phyloP scores from a whole-genome alignment of 1,140 invertebrate genomes.

The Scylla paramamosain region DNA sequence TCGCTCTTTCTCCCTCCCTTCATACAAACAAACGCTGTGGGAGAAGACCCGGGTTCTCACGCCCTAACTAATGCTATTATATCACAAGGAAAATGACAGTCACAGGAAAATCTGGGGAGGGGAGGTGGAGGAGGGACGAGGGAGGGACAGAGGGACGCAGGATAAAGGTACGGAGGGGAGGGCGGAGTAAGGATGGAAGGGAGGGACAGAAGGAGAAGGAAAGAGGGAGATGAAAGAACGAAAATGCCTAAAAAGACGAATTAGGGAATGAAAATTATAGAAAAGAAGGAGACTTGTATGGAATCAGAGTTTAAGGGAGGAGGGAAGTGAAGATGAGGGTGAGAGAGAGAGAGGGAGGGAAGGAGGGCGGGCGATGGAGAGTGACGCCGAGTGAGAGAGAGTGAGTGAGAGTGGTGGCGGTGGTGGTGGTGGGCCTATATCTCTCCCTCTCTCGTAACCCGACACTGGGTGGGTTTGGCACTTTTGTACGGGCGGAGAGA shows the following conservation, averaged over 20 bases:
- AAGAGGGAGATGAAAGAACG: neutral
- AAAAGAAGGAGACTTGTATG: neutral
- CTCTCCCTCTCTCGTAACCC: conserved; percentile 51
- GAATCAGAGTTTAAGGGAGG: too few species aligned
- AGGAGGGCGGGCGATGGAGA: neutral
- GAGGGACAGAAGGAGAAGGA: neutral
- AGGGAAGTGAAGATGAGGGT: neutral
- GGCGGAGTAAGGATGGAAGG: neutral
- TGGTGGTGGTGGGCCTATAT: conserved; percentile 52
- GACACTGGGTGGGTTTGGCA: conserved; percentile 67
- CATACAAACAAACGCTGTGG: conserved; percentile 39
- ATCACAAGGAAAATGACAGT: conserved; percentile 68
- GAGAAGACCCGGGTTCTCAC: conserved; percentile 47
- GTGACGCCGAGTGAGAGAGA: neutral
- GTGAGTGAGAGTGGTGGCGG: neutral
- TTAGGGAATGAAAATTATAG: neutral
- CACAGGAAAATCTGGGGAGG: conserved; percentile 32
- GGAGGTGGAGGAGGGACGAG: neutral
- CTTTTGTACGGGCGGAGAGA: conserved; percentile 58
- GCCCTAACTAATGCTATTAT: conserved; percentile 67
- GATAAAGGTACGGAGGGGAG: neutral
- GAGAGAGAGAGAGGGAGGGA: neutral
- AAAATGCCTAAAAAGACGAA: neutral
- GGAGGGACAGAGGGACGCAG: neutral
- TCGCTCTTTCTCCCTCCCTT: neutral